Conservation (phyloP, 2,113 vertebrate species). For the Oncorhynchus gorbuscha region DNA sequence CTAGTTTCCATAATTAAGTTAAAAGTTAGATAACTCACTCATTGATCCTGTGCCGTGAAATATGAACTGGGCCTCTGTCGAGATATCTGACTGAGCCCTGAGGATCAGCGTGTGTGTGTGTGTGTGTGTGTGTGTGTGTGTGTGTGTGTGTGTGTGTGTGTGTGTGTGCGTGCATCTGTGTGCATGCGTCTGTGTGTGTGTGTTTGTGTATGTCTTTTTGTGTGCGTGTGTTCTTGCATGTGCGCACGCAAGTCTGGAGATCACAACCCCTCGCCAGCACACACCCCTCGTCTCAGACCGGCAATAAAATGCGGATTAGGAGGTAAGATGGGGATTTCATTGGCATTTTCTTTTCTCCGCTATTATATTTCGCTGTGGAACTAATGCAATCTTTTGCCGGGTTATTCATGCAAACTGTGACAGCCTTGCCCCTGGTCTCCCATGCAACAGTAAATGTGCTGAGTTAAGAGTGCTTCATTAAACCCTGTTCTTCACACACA, state of each 20-base stretch:
- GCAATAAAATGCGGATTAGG: constrained; percentile 58
- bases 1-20: not conserved
- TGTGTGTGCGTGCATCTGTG: not conserved
- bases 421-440: constrained; percentile 37
- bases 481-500: constrained; percentile 24
- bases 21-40: not conserved
- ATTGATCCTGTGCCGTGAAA: not conserved
- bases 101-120: constrained; percentile 10
- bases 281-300: constrained; percentile 13
- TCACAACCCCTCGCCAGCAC: not conserved
- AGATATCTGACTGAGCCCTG: not conserved
- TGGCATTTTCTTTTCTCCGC: constrained; percentile 36
- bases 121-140: not conserved
- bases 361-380: constrained; percentile 45
- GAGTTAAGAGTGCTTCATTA: constrained; percentile 61
- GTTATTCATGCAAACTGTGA: constrained; percentile 43
- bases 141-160: not conserved
- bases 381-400: constrained; percentile 46
- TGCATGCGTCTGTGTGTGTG: too few species aligned
- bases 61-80: too few species aligned
- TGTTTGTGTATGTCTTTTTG: constrained; percentile 12
- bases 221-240: constrained; percentile 3
- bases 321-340: constrained; percentile 35
- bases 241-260: not conserved
- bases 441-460: constrained; percentile 45